phyloP scores from a whole-genome alignment of 2,797 vertebrate genomes.

The Ambastaia sidthimunki region DNA sequence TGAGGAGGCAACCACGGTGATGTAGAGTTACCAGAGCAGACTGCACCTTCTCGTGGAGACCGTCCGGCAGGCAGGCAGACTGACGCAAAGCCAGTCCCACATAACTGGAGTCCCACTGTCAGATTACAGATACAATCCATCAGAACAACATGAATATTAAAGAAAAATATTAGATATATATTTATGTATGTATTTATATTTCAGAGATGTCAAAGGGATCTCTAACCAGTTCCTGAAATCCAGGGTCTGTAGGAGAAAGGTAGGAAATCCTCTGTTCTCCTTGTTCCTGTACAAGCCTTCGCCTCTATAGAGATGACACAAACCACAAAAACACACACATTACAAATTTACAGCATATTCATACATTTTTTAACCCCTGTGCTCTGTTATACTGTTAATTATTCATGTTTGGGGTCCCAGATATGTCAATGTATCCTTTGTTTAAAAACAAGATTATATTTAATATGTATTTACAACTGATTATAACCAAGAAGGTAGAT shows the following conservation, averaged over 20 bases:
- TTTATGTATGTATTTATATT: background rate
- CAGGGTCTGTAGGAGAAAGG: constrained; percentile 84
- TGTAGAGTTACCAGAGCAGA: constrained; percentile 83
- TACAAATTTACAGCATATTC: background rate
- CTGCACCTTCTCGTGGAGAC: constrained; percentile 85
- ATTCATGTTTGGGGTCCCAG: background rate
- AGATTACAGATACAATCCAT: constrained; percentile 46
- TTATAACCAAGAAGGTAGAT: constrained; percentile 40
- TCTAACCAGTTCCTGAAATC: constrained; percentile 89
- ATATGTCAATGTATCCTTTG: too few relatives aligned
- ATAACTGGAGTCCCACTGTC: constrained; percentile 92
- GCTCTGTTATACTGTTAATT: background rate
- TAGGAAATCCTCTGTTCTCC: constrained; percentile 89
- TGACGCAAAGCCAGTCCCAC: constrained; percentile 84
- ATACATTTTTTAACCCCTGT: background rate
- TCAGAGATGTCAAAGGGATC: background rate
- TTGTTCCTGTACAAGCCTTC: constrained; percentile 87
- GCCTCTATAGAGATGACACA: constrained; percentile 78
- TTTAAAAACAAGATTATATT: too few relatives aligned
- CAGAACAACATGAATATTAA: background rate
- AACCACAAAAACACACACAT: background rate
- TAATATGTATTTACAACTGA: too few relatives aligned
- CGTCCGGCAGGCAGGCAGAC: constrained; percentile 78
- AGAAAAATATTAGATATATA: too few relatives aligned
- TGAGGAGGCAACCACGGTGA: constrained; percentile 84